Evolutionary conservation across 92 coral and sea anemone genomes (phyloP).

Genomic region (Diadumene lineata): DNA sequence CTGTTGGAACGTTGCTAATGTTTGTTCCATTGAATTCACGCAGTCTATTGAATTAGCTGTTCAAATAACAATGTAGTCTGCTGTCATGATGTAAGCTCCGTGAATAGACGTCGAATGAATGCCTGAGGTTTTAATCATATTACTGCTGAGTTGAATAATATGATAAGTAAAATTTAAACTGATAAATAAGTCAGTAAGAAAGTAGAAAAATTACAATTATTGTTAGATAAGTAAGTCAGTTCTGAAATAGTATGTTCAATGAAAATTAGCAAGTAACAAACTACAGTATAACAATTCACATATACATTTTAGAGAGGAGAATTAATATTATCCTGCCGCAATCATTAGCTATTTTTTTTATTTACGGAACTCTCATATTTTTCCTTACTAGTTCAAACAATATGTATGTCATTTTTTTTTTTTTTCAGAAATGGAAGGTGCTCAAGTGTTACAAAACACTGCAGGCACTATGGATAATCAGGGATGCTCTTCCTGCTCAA

Average conservation of each 20-base stretch:
- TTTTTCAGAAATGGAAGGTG: neutral
- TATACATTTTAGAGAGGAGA: no score
- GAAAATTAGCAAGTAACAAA: no score
- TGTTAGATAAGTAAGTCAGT: neutral
- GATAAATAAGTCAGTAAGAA: neutral
- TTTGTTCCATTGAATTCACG: neutral
- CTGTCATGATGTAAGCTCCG: neutral
- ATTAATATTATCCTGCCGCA: no score
- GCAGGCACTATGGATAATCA: neutral
- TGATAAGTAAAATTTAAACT: no score
- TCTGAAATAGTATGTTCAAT: neutral
- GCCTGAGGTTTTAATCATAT: neutral
- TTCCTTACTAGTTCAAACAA: no score
- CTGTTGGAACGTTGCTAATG: neutral
- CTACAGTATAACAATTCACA: no score
- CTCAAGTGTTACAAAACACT: neutral
- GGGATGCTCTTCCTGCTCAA: conserved; percentile 5
- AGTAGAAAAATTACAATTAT: no score
- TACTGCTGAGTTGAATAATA: no score
- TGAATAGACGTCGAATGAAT: neutral
- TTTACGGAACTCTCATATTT: no score
- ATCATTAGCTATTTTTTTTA: no score
- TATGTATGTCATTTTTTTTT: neutral
- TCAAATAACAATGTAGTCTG: neutral
- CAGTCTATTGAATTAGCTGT: neutral